Base-by-base conservation (phyloP, 2,888 invertebrate species). In the Eulithis testata region DNA sequence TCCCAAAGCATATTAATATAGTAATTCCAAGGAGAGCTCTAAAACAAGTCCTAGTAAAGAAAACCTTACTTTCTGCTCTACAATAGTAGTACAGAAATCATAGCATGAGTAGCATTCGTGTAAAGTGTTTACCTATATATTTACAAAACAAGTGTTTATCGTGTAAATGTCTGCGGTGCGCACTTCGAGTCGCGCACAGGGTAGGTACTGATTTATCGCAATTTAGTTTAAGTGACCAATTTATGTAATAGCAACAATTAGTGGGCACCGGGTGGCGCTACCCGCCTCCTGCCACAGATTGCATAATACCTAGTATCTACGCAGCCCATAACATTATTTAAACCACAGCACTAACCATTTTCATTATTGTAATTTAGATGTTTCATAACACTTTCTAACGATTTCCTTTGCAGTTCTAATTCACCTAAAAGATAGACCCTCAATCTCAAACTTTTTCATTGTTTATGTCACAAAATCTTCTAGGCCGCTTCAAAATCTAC, bases 221-320 rank as follows among this genome's bases (percentile, higher is more conserved):
- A 85, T 85, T 83, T 77, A 80, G 78, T 76, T 74, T 84, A 86
- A 86, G 82, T 84, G 86, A 85, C 81, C 86, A 87, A 86, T 88
- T 86, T 85, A 78, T 81, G 79, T 87, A 87, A 87, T 85, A 78
- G 81, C 82, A 78, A 83, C 82, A 87, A 87, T 87, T 87, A 86
- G 78, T 70, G 76, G 73, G 68, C 71, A 74, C 62, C 76, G 75
- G 76, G 76, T 73, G 78, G 74, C 74, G 76, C 77, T 72, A 71
- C 72, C 76, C 70, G 70, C 74, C 76, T 66, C 63, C 73, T 68
- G 67, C 60, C 69, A 66, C 69, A 68, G 57, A 58, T 68, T 69
- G 51, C 59, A 64, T 52, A 63, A 50, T 21, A 66, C 47, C 45
- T 47, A 31, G 31, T 31, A 31, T 31, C 1, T 51, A 37, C 62